Conservation (phyloP, 2,888 invertebrate species). For the Ecliptopera silaceata region DNA sequence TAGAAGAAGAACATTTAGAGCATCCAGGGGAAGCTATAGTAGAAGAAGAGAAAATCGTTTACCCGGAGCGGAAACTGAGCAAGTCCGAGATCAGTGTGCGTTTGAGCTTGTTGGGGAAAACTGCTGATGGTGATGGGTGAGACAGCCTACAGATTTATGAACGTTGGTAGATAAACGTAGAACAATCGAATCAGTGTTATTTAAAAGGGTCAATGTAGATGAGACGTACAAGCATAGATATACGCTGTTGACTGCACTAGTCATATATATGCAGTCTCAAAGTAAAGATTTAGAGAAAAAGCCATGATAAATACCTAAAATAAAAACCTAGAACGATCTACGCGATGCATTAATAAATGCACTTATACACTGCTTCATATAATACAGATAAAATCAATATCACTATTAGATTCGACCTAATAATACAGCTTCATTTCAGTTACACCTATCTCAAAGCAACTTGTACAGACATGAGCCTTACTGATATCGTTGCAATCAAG, state of each 20-base stretch:
- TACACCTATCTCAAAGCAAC: conserved; percentile 84
- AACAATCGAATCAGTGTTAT: no score
- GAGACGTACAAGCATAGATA: no score
- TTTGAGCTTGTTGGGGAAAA: conserved; percentile 72
- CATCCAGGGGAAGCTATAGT: conserved; percentile 32
- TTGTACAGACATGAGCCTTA: conserved; percentile 74
- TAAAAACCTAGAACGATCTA: no score
- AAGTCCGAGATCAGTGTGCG: conserved; percentile 60
- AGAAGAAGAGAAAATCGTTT: conserved; percentile 35
- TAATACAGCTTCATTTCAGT: conserved; percentile 47
- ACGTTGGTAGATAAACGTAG: no score
- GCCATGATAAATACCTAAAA: no score
- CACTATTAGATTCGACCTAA: background rate
- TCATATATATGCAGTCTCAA: no score
- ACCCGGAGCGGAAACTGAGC: conserved; percentile 47
- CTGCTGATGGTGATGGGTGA: conserved; percentile 75
- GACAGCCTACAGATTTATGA: background rate
- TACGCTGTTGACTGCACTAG: no score
- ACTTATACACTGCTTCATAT: no score
- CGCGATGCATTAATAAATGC: no score
- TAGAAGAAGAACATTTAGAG: conserved; percentile 11
- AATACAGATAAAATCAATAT: no score
- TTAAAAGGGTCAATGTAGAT: no score
- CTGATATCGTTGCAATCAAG: conserved; percentile 75
- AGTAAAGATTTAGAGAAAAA: no score